Evolutionary conservation across 1,140 invertebrate genomes (phyloP), one percentile per base, ranked within the genome.

Genomic region (Gryon sp.): DNA sequence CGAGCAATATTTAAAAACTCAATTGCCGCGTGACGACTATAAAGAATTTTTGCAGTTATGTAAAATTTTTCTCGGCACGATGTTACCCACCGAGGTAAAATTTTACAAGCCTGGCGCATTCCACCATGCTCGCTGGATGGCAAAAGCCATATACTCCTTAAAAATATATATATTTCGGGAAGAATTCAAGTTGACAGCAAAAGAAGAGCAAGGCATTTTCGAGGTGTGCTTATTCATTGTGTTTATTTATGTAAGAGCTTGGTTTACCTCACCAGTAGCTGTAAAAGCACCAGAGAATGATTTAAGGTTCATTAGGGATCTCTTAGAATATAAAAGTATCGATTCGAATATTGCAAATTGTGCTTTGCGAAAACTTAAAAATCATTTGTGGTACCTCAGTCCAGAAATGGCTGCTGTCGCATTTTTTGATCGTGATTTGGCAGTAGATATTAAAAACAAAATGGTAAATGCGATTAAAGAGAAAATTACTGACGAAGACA

Each of bases 71-170:
- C 38, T 41, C 20, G 38, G n/a, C n/a, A n/a, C n/a, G n/a, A n/a
- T n/a, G n/a, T n/a, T n/a, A n/a, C n/a, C n/a, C n/a, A n/a, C n/a
- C n/a, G n/a, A 41, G 18, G 18, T 41, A 4, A 41, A 41, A 9
- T 41, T 41, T 20, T n/a, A n/a, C 20, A 41, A 41, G n/a, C 38
- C 38, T 8, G 75, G 77, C 45, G 70, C 80, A 22, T 66, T 85
- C 63, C 73, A 82, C 63, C 75, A 82, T 57, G 77, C 82, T 24
- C 28, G 84, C 18, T 86, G 83, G 81, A 85, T 86, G 81, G 79
- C 82, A 73, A 87, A 81, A 76, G 81, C 79, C 12, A 76, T 86
- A 16, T 86, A 86, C 34, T 38, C 53, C 16, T 66, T 87, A n/a
- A 86, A 87, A 78, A 81, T 86, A 19, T 86, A 62, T 28, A 14